Percentiles rank a stretch among this genome's conserved stretches.
Conservation (phyloP, 2,113 vertebrate species). For the Spilogale gracilis region DNA sequence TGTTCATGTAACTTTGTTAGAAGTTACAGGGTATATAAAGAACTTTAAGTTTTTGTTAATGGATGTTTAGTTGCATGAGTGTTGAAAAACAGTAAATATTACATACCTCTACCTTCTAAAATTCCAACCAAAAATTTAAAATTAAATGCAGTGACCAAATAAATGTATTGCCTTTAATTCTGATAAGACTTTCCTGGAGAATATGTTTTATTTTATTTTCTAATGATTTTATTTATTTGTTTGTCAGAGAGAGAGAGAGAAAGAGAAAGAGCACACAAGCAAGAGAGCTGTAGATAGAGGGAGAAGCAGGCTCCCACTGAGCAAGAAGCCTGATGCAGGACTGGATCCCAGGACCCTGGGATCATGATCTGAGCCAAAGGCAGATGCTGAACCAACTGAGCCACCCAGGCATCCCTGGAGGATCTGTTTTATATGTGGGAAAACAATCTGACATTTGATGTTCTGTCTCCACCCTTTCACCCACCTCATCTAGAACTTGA, state of each 20-base stretch:
- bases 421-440: neutral
- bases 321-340: too few species aligned
- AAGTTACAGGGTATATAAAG: neutral
- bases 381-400: too few species aligned
- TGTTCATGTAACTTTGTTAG: neutral
- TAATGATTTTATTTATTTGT: too few species aligned
- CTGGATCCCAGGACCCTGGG: too few species aligned
- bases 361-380: too few species aligned
- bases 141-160: neutral
- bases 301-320: too few species aligned
- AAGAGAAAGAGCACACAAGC: too few species aligned
- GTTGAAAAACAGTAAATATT: neutral
- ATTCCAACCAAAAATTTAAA: neutral
- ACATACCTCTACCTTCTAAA: neutral
- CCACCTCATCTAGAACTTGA: too few species aligned
- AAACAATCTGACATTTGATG: neutral
- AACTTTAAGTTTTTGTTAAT: conserved; percentile 6
- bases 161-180: neutral
- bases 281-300: too few species aligned
- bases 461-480: neutral
- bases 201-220: neutral
- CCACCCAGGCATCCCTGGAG: neutral
- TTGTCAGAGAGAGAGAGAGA: too few species aligned
- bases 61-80: neutral
- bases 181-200: neutral